A percentile compares a stretch with the other conserved stretches of the same genome.
phyloP scores from a whole-genome alignment of 2,888 invertebrate genomes.

The Synergus umbraculus region DNA sequence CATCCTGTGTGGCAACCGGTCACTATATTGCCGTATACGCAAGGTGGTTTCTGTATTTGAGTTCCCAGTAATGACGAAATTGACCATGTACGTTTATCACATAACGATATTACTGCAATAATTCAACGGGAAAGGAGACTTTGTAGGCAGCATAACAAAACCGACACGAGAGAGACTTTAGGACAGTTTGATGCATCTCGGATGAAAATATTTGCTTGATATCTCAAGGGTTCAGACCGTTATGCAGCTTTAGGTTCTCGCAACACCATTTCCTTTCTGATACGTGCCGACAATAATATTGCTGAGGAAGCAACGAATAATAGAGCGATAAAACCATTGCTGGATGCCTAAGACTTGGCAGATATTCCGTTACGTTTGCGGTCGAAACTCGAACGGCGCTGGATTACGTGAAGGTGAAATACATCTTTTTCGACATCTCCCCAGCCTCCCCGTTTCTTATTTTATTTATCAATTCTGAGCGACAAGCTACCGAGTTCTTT shows the following conservation, averaged over 20 bases:
- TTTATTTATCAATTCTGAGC: constrained; percentile 62
- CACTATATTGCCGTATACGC: constrained; percentile 38
- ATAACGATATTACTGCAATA: constrained; percentile 56
- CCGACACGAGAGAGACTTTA: not conserved
- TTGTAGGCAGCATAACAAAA: not conserved
- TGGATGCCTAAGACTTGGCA: constrained; percentile 4
- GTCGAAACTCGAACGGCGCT: constrained; percentile 11
- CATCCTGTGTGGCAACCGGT: constrained; percentile 63
- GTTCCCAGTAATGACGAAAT: constrained; percentile 67
- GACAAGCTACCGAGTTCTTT: constrained; percentile 43
- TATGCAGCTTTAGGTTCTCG: constrained; percentile 4
- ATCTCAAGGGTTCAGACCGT: not conserved
- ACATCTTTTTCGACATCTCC: constrained; percentile 25
- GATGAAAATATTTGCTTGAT: not conserved
- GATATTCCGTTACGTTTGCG: constrained; percentile 38
- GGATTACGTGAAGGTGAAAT: constrained; percentile 30
- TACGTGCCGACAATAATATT: constrained; percentile 21
- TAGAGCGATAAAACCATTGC: constrained; percentile 24
- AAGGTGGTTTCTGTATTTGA: constrained; percentile 33
- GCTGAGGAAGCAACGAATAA: constrained; percentile 6
- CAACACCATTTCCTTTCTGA: constrained; percentile 4
- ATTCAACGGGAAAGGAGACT: constrained; percentile 44
- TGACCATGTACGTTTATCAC: constrained; percentile 63
- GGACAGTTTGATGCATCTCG: not conserved
- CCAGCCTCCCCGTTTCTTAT: constrained; percentile 50